Base-by-base conservation (phyloP, 2,113 vertebrate species). In the Cettia cetti region DNA sequence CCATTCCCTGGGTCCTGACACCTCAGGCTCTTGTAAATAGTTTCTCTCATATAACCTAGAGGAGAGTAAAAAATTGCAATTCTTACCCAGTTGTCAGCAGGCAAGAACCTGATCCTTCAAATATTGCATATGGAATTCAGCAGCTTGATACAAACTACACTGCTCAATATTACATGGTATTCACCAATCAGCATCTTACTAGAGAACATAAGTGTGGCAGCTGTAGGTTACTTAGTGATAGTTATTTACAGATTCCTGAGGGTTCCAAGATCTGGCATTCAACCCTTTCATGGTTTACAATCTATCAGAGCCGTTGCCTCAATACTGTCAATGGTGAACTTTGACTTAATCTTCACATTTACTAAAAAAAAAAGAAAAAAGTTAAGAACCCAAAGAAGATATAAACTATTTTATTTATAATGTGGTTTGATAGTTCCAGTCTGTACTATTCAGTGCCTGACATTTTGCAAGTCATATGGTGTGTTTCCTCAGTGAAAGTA, bases 401-500 rank as follows among this genome's bases (percentile, higher is more conserved):
- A 66, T 52, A 69, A 93, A 27, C 61, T 78, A n/a, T 82, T 97
- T 94, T 90, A 94, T 95, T 95, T 95, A 85, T 84, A 61, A 66
- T 53, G 39, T 63, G 63, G 6, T 85, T 96, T 96, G 61, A 82
- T 74, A 71, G 23, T 82, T 97, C 57, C 65, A 74, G 70, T 92
- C 84, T 89, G 59, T 50, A 75, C 92, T 95, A 64, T 89, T 95
- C 59, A 87, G 26, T 82, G 57, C 40, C 87, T 97, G 95, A 96
- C 85, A 97, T 97, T 97, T 96, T 97, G 86, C 86, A 89, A 94
- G 88, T 98, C 95, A 86, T 94, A 92, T 92, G 84, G 87, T 78
- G 39, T 78, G 53, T 96, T 95, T 97, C 97, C 96, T 97, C 72
- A 16, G 94, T 96, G 94, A 97, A 95, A 97, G 92, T 96, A 97